Evolutionary conservation across 2,888 invertebrate species (phyloP).

Genomic region (Hartigia nigra): DNA sequence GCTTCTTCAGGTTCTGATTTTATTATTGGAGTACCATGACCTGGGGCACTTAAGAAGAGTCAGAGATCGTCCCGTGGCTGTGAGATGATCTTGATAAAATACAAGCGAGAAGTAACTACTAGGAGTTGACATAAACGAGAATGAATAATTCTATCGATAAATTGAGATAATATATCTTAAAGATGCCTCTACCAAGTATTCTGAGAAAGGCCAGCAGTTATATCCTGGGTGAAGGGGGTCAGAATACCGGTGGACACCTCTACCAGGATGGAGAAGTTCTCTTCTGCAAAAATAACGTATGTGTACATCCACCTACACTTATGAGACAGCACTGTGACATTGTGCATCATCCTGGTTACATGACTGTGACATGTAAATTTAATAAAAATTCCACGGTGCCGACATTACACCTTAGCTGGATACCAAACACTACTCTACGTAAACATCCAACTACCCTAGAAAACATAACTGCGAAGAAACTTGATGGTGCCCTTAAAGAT

Average conservation of each 20-base stretch:
- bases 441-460: constrained; percentile 84
- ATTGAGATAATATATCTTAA: constrained; percentile 26
- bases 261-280: constrained; percentile 88
- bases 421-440: constrained; percentile 89
- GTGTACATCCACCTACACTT: constrained; percentile 92
- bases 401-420: constrained; percentile 93
- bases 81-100: neutral
- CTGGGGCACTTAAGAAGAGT: neutral
- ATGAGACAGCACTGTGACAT: constrained; percentile 85
- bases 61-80: neutral
- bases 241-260: constrained; percentile 67
- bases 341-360: constrained; percentile 91
- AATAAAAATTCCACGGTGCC: constrained; percentile 81
- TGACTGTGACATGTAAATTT: constrained; percentile 87
- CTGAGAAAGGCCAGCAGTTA: constrained; percentile 83
- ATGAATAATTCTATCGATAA: neutral
- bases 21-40: neutral
- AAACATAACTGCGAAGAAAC: constrained; percentile 68
- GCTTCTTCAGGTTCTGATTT: neutral
- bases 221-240: constrained; percentile 77
- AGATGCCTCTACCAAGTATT: constrained; percentile 82
- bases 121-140: neutral
- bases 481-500: constrained; percentile 44
- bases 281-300: constrained; percentile 96
- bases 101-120: neutral